These are phyloP conservation scores for Corythaixoides concolor DNA, from an alignment of 2,113 vertebrate species.

Conservation along the genomic window DNA sequence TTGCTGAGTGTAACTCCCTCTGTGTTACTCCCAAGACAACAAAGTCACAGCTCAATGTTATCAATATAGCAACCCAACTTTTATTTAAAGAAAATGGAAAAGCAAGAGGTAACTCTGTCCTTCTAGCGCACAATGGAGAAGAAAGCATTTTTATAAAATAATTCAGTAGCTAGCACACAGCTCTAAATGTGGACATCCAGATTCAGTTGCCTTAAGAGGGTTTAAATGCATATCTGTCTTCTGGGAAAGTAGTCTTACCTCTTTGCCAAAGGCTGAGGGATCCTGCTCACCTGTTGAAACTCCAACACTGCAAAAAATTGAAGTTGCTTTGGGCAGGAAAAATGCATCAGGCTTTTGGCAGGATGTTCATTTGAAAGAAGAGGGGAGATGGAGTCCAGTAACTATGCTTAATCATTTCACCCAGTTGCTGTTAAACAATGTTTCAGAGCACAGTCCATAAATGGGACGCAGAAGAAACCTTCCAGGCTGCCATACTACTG, in stretches of 20 bases:
- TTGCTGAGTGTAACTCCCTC: not conserved
- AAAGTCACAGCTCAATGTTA: not conserved
- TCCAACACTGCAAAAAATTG: not conserved
- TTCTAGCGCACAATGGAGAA: not conserved
- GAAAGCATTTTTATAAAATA: not conserved
- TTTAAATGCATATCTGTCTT: not conserved
- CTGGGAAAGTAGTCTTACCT: not conserved
- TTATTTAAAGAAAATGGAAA: not conserved
- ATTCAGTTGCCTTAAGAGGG: not conserved
- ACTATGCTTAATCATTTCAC: not conserved
- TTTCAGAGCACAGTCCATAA: not conserved
- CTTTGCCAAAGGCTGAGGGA: not conserved
- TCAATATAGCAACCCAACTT: no score
- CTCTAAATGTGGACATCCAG: not conserved
- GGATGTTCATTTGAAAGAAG: not conserved
- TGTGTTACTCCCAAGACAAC: not conserved
- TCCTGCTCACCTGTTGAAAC: not conserved
- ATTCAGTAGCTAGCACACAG: not conserved
- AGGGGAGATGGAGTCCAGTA: not conserved
- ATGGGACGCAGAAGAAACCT: not conserved
- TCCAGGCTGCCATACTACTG: accelerated
- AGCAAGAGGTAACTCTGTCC: not conserved
- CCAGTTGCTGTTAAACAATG: not conserved
- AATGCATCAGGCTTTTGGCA: not conserved
- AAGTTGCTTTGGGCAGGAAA: not conserved